Evolutionary conservation across 2,113 vertebrate species (phyloP), one percentile per base, ranked within the genome.

Genomic region (Ursus arctos): DNA sequence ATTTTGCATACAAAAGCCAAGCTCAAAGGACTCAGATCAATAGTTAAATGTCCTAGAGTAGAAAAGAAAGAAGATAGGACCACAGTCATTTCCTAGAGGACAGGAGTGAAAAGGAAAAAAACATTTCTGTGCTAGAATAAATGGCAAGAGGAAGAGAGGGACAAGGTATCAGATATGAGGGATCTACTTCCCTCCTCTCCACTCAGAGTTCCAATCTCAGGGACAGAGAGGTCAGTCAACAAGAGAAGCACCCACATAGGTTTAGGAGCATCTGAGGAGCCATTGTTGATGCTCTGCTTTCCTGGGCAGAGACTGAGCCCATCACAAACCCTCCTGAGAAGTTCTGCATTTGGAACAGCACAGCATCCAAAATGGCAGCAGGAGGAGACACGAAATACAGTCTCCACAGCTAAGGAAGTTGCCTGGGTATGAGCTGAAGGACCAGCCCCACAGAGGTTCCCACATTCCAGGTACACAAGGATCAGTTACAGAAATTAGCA

Each of bases 1-100:
- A 91, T 72, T 96, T 94, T 81, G 63, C 26, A 22, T 57, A 59
- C 51, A 89, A 89, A 95, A 94, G 4, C 7, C 36, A 84, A 93
- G 47, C 2, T 6, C 71, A 21, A 83, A 94, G 65, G 26, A 85
- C 28, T 88, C 51, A 24, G 14, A 92, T 43, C 69, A 53, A 67
- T 87, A 82, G 61, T 57, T 67, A 89, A 51, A 92, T 43, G 31
- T 31, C 53, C n/a, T 31, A 82, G 4, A 82, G 59, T 59, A 77
- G 43, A 95, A 88, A 84, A 93, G 59, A 87, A 95, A 88, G 28
- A 89, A 18, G 18, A 61, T 36, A 65, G 19, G 55, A 81, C 9
- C n/a, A 51, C 15, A 71, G 61, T 90, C 47, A 83, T 53, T 82
- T 88, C 51, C 57, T 79, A 76, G 61, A 95, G 76, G 24, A 91